phyloP scores from a whole-genome alignment of 2,113 vertebrate species.

The Melanerpes formicivorus region DNA sequence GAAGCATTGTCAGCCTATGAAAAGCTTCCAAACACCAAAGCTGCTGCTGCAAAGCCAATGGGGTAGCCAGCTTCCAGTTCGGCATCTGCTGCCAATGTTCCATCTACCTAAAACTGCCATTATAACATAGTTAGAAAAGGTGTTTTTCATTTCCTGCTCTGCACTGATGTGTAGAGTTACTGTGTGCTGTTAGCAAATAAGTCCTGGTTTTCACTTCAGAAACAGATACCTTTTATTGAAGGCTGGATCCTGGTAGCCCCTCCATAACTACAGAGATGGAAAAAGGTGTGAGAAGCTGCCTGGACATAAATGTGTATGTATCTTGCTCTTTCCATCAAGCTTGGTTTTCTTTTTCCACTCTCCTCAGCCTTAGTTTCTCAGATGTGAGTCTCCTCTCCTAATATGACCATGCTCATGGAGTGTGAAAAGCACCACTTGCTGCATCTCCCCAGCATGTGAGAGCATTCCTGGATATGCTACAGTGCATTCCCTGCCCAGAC shows the following conservation, averaged over 20 bases:
- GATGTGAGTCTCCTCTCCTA: not conserved
- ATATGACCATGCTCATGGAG: accelerated
- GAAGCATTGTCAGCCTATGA: constrained; percentile 27
- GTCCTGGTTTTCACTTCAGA: constrained; percentile 11
- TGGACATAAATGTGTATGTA: not conserved
- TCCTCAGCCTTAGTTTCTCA: not conserved
- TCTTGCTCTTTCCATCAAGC: not conserved
- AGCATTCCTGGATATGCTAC: not conserved
- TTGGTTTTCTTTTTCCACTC: not conserved
- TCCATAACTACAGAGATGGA: not conserved
- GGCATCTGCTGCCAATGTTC: constrained; percentile 37
- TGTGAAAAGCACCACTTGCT: not conserved
- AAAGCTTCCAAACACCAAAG: constrained; percentile 45
- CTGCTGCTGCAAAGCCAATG: constrained; percentile 32
- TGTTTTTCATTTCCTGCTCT: constrained; percentile 47
- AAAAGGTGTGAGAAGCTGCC: constrained; percentile 10
- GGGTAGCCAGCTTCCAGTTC: constrained; percentile 52
- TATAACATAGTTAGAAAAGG: constrained; percentile 52
- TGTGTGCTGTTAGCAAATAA: constrained; percentile 16
- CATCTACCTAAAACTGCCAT: constrained; percentile 57
- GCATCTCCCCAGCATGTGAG: not conserved
- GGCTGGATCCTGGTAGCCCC: not conserved
- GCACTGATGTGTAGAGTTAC: constrained; percentile 19
- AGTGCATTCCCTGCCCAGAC: not conserved
- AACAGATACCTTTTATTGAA: constrained; percentile 40